Base-by-base conservation (phyloP, 2,797 vertebrate genomes). In the Gallinago solitaria region DNA sequence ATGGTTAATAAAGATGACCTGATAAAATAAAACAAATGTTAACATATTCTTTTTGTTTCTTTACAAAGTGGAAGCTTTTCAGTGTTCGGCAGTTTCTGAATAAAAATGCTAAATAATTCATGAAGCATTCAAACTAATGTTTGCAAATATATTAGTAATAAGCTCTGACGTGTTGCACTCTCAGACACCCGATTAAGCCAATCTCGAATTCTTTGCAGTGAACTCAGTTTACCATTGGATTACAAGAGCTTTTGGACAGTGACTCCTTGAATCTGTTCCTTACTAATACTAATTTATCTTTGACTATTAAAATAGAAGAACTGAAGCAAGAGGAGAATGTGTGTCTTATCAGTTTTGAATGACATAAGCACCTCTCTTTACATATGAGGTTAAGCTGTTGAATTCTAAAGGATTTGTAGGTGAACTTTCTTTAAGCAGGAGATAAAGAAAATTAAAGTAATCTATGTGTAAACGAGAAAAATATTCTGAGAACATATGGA, bases 391-490 rank as follows among this genome's bases (percentile, higher is more conserved):
- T 95, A 95, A 95, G 65, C 65, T 95, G 28, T 83, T 96, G 93
- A 93, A 96, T 95, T 96, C 57, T 89, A 76, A 94, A 91, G 75
- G 89, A 95, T 89, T 97, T 97, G 71, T 75, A 93, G 87, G 86
- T 95, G 69, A 94, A 88, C 20, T 76, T 56, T 86, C 75, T 96
- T 96, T 88, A 91, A 93, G 75, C 7, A 91, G 81, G n/a, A 96
- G 95, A 96, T 98, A 97, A 97, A 97, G 86, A 92, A 97, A 97
- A 96, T 97, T 96, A 95, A 96, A 95, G 61, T 94, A 82, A 94
- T 97, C 77, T 94, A 65, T 67, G 74, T 95, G 77, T 95, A 95
- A 96, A 96, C 0, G 35, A 95, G 41, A 90, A 97, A 94, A 96
- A 91, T 95, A 91, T 74, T 96, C 35, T 89, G 70, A 39, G 80